Evolutionary conservation across 2,888 invertebrate genomes (phyloP), one percentile per base, ranked within the genome.

Genomic region (Cotesia congregata): DNA sequence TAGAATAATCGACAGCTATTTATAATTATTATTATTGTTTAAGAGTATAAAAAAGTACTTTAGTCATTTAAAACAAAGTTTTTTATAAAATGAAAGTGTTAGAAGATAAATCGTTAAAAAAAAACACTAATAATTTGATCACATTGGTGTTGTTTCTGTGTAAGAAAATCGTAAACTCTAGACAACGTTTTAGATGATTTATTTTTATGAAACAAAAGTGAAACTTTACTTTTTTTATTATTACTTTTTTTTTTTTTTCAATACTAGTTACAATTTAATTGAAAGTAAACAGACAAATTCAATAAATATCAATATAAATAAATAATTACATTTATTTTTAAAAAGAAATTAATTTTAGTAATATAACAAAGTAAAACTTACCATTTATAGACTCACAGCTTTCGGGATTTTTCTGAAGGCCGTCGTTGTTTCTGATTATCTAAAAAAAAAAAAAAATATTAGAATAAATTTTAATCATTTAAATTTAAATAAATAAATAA

Each of bases 371-470:
- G 30, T 3, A 30, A 30, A 30, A 85, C 88, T 88, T 86, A 88
- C 87, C 85, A 87, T 87, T 87, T 82, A 85, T 83, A 82, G 80
- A 83, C 82, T 85, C 85, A 82, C 83, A 83, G 83, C 83, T 85
- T 87, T 85, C 85, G 80, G 82, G 80, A 77, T 85, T 83, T 82
- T 77, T 83, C 79, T 82, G 83, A 78, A 80, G 79, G 82, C 87
- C 86, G 30, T 30, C 30, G 30, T 87, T 88, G 88, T 87, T 88
- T 74, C 80, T 81, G 79, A 86, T 86, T 84, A 87, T 86, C 88
- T 88, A 85, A 80, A 87, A 86, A 79, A 79, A 69, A 77, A 70
- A 67, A 30, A 71, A 38, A 17, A 17, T 12, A 72, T 62, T 9
- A 64, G 1, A 0, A 64, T 64, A 40, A 38, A 17, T 64, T n/a